Evolutionary conservation across 1,140 invertebrate genomes (phyloP).

Genomic region (Aplysia californica): DNA sequence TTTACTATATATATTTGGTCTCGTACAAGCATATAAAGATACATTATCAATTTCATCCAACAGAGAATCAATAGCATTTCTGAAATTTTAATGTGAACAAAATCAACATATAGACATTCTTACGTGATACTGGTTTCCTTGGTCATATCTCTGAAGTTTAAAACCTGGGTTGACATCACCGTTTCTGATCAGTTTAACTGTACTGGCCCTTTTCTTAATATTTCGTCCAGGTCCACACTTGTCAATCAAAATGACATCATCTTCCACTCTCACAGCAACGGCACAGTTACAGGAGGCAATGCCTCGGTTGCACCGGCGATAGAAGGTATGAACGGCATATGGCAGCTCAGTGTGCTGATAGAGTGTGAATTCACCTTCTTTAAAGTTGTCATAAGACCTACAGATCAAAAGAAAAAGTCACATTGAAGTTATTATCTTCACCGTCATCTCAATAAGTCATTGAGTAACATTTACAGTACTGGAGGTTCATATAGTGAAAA

Average conservation of each 20-base stretch:
- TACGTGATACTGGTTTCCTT: conserved; percentile 43
- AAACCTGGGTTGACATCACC: conserved; percentile 42
- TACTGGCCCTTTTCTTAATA: conserved; percentile 26
- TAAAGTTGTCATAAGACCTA: conserved; percentile 50
- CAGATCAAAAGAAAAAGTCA: conserved; percentile 2
- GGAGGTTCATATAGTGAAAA: too few species aligned
- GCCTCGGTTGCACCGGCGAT: conserved; percentile 36
- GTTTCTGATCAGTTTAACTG: conserved; percentile 42
- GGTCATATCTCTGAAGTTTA: conserved; percentile 29
- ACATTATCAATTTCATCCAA: too few species aligned
- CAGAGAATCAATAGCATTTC: too few species aligned
- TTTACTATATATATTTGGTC: too few species aligned
- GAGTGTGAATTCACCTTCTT: conserved; percentile 49
- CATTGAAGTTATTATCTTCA: neutral
- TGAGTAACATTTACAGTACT: too few species aligned
- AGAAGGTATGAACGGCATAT: conserved; percentile 49
- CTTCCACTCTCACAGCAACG: conserved; percentile 47
- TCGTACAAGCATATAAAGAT: too few species aligned
- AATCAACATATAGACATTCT: too few species aligned
- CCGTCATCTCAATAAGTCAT: too few species aligned
- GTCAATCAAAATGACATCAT: conserved; percentile 58
- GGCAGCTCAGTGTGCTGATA: conserved; percentile 42
- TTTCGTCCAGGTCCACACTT: conserved; percentile 38
- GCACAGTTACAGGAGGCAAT: conserved; percentile 58
- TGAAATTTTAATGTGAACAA: too few species aligned